Conservation (phyloP, 2,797 vertebrate genomes). For the Aphelocoma californica region DNA sequence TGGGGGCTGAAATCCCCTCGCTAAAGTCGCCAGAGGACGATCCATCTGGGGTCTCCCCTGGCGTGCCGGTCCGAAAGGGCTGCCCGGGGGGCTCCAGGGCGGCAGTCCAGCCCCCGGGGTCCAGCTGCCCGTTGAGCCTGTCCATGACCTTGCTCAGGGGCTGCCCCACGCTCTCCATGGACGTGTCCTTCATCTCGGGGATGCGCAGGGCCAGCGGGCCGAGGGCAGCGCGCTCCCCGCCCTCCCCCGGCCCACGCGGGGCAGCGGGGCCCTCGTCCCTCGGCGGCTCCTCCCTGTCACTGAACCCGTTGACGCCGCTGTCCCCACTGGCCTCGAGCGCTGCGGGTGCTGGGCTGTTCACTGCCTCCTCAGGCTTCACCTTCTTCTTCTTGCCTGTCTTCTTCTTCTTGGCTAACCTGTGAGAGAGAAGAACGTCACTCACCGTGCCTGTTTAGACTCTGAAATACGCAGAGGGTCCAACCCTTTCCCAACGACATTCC, state of each 20-base stretch:
- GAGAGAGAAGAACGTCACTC: neutral
- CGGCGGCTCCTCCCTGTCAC: neutral
- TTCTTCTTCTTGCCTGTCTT: conserved; percentile 87
- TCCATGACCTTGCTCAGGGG: conserved; percentile 89
- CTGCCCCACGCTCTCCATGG: conserved; percentile 88
- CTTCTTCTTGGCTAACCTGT: conserved; percentile 89
- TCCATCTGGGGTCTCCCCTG: conserved; percentile 82
- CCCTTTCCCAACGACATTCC: neutral
- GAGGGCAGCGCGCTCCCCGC: neutral
- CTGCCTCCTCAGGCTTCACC: conserved; percentile 75
- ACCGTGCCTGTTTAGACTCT: neutral
- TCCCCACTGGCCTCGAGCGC: neutral
- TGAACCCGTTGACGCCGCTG: neutral
- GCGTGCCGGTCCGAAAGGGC: conserved; percentile 90
- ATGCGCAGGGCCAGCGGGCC: conserved; percentile 78
- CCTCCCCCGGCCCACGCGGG: rapidly evolving
- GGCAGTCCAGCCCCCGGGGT: conserved; percentile 63
- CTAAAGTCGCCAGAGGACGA: conserved; percentile 68
- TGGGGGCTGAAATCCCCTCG: conserved; percentile 76
- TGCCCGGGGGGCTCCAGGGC: conserved; percentile 66
- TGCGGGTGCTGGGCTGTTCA: neutral
- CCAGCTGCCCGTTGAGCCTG: conserved; percentile 83
- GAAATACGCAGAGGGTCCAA: rapidly evolving
- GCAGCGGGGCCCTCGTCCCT: rapidly evolving
- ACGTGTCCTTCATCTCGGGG: conserved; percentile 90